Conservation (phyloP, 2,888 invertebrate genomes). For the Reticulitermes lucifugus region DNA sequence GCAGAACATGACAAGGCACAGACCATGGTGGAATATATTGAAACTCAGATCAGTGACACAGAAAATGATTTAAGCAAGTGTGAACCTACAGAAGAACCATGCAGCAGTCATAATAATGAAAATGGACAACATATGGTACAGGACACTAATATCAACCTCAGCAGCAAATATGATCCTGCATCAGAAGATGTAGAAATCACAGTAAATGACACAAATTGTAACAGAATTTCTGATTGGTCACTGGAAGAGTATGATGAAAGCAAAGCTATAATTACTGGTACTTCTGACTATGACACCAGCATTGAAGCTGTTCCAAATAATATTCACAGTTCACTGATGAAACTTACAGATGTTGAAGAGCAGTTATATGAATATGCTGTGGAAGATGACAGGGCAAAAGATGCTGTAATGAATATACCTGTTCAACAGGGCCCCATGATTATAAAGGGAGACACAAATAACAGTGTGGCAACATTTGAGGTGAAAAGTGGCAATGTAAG, state of each 20-base stretch:
- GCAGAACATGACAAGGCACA: conserved; percentile 8
- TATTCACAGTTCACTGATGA: background rate
- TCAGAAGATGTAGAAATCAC: background rate
- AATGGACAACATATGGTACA: background rate
- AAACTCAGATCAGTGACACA: conserved; percentile 7
- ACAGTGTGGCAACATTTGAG: background rate
- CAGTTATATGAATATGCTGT: background rate
- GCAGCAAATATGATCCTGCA: background rate
- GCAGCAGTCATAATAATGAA: background rate
- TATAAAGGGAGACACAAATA: background rate
- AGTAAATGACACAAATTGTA: background rate
- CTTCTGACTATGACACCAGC: background rate
- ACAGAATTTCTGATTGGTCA: background rate
- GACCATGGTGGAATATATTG: conserved; percentile 39
- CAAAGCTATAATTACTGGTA: background rate
- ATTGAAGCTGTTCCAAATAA: background rate
- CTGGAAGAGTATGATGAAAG: background rate
- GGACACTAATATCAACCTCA: background rate
- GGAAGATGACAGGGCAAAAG: background rate
- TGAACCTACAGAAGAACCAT: background rate
- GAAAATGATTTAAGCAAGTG: background rate
- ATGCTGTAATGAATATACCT: background rate
- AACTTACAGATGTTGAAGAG: background rate
- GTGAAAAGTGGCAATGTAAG: background rate
- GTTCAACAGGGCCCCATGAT: background rate